These are phyloP conservation scores for human (Homo sapiens) DNA, from an alignment of 2,113 vertebrate species.

Conservation along the genomic window GRCh38 chr21:30503501-30504000, in stretches of 20 bases:
- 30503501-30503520: neutral
- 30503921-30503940: neutral
- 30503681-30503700: too few relatives aligned
- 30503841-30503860: neutral
- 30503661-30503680: too few relatives aligned
- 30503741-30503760: too few relatives aligned
- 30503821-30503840: neutral
- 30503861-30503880: neutral
- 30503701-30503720: too few relatives aligned
- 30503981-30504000: neutral
- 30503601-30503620: too few relatives aligned
- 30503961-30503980: fast-evolving
- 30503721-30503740: too few relatives aligned
- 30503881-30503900: neutral
- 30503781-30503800: fast-evolving
- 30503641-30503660: too few relatives aligned
- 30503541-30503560: neutral
- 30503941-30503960: fast-evolving
- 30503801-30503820: neutral
- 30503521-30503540: neutral
- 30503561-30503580: neutral
- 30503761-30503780: neutral
- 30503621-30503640: too few relatives aligned
- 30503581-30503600: too few relatives aligned
- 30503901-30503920: neutral